Conservation (phyloP, 1,140 invertebrate species). For the Bicyclus anynana region DNA sequence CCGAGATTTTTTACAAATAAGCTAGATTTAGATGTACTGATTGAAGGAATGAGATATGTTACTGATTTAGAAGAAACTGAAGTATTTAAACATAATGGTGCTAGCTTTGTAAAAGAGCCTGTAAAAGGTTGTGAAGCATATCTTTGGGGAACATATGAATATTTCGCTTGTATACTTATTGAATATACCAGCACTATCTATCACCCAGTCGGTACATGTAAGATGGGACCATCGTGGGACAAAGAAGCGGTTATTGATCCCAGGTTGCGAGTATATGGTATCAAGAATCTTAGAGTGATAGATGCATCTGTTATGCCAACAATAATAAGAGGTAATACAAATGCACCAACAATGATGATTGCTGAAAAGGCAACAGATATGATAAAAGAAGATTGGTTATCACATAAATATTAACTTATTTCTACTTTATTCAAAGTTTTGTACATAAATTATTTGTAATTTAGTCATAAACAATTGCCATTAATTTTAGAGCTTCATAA, state of each 20-base stretch:
- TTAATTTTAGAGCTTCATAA: not conserved
- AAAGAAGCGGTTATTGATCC: conserved; percentile 84
- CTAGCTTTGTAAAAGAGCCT: conserved; percentile 75
- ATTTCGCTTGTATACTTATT: conserved; percentile 82
- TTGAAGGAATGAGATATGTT: conserved; percentile 63
- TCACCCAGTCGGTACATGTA: conserved; percentile 89
- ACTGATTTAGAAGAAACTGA: conserved; percentile 68
- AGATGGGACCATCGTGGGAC: conserved; percentile 87
- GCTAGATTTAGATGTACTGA: conserved; percentile 76
- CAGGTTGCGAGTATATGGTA: conserved; percentile 82
- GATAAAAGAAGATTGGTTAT: conserved; percentile 78
- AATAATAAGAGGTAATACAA: conserved; percentile 80
- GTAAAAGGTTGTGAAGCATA: conserved; percentile 81
- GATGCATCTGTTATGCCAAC: conserved; percentile 86
- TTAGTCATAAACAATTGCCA: not conserved
- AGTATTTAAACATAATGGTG: conserved; percentile 19
- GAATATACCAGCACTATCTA: conserved; percentile 85
- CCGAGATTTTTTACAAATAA: conserved; percentile 85
- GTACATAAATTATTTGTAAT: not conserved
- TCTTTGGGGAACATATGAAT: conserved; percentile 81
- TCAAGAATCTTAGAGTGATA: conserved; percentile 82
- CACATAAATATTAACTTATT: not conserved
- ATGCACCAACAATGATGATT: conserved; percentile 81
- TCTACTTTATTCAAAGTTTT: not conserved
- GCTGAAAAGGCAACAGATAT: conserved; percentile 80